Evolutionary conservation across 64 coral and sea anemone genomes (phyloP).

Genomic region (Platygyra sinensis): DNA sequence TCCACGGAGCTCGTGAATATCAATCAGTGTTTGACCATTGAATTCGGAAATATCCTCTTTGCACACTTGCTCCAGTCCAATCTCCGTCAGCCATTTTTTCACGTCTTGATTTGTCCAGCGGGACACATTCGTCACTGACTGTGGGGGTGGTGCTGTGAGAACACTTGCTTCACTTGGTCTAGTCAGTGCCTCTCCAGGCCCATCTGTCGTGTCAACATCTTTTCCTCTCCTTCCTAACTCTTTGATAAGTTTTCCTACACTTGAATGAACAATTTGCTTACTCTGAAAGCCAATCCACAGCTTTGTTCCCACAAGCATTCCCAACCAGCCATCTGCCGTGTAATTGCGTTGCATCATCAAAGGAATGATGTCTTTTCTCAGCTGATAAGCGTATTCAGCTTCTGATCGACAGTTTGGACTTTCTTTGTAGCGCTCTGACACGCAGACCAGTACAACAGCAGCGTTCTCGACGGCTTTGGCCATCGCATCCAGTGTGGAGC

Average conservation of each 20-base stretch:
- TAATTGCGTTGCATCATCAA: slow-evolving; percentile 55
- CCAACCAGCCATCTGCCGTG: slow-evolving; percentile 55
- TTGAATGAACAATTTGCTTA: background rate
- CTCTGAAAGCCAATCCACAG: slow-evolving; percentile 42
- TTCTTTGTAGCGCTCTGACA: slow-evolving; percentile 66
- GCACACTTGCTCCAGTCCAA: slow-evolving; percentile 40
- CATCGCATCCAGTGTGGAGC: slow-evolving; percentile 64
- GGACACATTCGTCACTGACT: background rate
- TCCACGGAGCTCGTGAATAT: background rate
- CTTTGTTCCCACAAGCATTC: slow-evolving; percentile 49
- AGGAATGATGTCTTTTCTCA: slow-evolving; percentile 58
- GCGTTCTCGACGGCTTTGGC: slow-evolving; percentile 52
- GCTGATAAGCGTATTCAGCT: slow-evolving; percentile 50
- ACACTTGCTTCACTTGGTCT: background rate
- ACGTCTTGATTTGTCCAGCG: slow-evolving; percentile 52
- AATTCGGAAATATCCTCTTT: background rate
- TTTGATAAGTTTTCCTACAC: slow-evolving; percentile 39
- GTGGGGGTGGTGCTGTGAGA: slow-evolving; percentile 6
- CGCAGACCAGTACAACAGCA: slow-evolving; percentile 60
- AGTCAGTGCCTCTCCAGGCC: background rate
- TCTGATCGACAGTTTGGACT: slow-evolving; percentile 76
- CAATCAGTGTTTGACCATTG: slow-evolving; percentile 10
- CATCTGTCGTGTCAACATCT: background rate
- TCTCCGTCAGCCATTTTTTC: slow-evolving; percentile 19
- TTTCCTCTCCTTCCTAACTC: slow-evolving; percentile 41